Conservation (phyloP, 2,113 vertebrate species). For the Agapornis roseicollis region DNA sequence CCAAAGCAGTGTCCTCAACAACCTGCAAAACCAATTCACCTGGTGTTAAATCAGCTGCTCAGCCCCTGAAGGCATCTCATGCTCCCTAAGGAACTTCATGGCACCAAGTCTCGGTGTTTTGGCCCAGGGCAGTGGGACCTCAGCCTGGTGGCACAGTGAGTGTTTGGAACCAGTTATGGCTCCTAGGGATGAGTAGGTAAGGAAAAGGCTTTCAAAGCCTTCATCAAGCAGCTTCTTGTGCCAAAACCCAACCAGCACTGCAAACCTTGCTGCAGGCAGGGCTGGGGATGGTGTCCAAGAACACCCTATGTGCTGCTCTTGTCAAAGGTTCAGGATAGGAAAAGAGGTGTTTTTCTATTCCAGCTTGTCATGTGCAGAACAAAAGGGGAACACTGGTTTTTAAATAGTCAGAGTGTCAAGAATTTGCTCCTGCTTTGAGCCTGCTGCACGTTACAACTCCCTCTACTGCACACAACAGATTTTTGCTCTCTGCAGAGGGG, state of each 20-base stretch:
- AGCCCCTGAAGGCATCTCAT: neutral
- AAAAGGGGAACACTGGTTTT: neutral
- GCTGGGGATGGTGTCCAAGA: neutral
- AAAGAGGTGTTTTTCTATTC: neutral
- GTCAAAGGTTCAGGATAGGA: fast-evolving
- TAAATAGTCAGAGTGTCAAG: neutral
- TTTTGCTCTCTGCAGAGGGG: neutral
- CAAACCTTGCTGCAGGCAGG: neutral
- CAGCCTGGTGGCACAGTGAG: fast-evolving
- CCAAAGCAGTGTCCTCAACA: neutral
- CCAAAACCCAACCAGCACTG: neutral
- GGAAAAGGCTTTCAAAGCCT: neutral
- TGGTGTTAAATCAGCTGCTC: neutral
- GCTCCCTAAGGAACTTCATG: neutral
- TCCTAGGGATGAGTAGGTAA: neutral
- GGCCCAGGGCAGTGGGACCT: fast-evolving
- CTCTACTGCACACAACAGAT: neutral
- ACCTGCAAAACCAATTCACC: neutral
- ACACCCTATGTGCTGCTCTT: fast-evolving
- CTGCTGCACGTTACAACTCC: neutral
- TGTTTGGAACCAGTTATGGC: neutral
- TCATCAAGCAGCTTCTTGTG: neutral
- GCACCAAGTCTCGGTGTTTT: neutral
- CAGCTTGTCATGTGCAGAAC: fast-evolving
- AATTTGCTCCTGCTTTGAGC: neutral